Conservation (phyloP, 1,140 invertebrate genomes). For the Drosophila trapezifrons region DNA sequence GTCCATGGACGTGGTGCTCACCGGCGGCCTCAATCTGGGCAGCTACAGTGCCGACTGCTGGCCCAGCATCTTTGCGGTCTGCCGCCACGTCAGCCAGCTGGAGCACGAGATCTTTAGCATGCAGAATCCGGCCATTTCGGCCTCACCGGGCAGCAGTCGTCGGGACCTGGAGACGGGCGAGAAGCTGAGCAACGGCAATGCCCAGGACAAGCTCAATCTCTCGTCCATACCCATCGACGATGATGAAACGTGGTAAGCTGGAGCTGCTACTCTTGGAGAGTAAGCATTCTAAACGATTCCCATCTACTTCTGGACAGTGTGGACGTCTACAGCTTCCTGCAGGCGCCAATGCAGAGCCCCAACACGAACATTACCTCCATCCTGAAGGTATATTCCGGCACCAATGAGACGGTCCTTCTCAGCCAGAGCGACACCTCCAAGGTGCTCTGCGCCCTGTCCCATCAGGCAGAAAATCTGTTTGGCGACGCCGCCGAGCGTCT, state of each 20-base stretch:
- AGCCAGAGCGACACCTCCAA: conserved; percentile 92
- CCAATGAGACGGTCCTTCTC: conserved; percentile 88
- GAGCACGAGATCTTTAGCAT: conserved; percentile 94
- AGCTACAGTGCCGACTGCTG: conserved; percentile 96
- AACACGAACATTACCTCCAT: conserved; percentile 85
- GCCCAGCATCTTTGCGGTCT: conserved; percentile 96
- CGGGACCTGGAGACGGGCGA: conserved; percentile 84
- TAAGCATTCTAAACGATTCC: background rate
- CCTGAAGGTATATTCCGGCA: conserved; percentile 83
- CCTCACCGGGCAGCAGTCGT: conserved; percentile 84
- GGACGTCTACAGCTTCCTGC: conserved; percentile 92
- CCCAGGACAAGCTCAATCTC: conserved; percentile 80
- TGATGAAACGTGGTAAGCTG: conserved; percentile 89
- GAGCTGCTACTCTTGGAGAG: background rate
- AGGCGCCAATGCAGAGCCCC: conserved; percentile 88
- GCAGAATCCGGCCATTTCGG: conserved; percentile 84
- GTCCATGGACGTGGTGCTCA: conserved; percentile 92
- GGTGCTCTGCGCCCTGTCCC: conserved; percentile 93
- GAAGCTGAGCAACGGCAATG: conserved; percentile 79
- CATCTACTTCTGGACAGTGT: conserved; percentile 86
- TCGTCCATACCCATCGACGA: conserved; percentile 86
- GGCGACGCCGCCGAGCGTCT: conserved; percentile 94
- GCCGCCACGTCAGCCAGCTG: conserved; percentile 94
- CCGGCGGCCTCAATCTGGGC: conserved; percentile 93
- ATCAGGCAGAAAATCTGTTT: conserved; percentile 93